Base-by-base conservation (phyloP, 2,797 vertebrate genomes). In the Tamandua tetradactyla region DNA sequence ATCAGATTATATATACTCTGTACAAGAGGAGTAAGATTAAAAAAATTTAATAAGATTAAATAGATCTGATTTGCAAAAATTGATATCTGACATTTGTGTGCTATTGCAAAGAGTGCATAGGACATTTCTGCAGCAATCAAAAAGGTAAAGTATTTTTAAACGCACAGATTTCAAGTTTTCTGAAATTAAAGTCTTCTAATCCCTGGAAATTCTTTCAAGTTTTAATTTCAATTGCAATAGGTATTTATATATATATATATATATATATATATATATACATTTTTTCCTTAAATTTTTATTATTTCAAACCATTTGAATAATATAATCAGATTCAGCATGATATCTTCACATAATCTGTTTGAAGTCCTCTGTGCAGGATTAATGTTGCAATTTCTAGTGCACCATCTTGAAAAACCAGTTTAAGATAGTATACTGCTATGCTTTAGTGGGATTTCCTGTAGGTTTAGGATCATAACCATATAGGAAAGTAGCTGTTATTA, bases 401-500 rank as follows among this genome's bases (percentile, higher is more conserved):
- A 95, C 20, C 97, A 87, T 96, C 95, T 95, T 55, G 75, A 97
- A 96, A 97, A 97, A 96, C 62, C 96, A 93, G 79, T 9, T 94
- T 80, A 94, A 94, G 72, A 96, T 40, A 94, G 87, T 96, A 66
- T 69, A 40, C 62, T 52, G 97, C 98, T 99, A 99, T n/a, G 99
- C 99, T 97, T 99, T 99, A 97, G 98, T 99, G 95, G 99, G 98
- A 97, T 99, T 99, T 97, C 99, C 98, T 94, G 98, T 83, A 17
- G 99, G 98, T 97, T 99, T 99, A 97, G 98, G 98, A 98, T 99
- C 99, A 55, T 99, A 99, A 94, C 99, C 99, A 0, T 99, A 99
- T 57, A 99, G 98, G 97, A 99, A 99, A 93, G 99, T 99, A 84
- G 99, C 99, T 84, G 97, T 94, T 94, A 99, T 99, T 97, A 99